These are phyloP conservation scores for Oryctes rhinoceros DNA, from an alignment of 1,140 invertebrate species.

Conservation along the genomic window DNA sequence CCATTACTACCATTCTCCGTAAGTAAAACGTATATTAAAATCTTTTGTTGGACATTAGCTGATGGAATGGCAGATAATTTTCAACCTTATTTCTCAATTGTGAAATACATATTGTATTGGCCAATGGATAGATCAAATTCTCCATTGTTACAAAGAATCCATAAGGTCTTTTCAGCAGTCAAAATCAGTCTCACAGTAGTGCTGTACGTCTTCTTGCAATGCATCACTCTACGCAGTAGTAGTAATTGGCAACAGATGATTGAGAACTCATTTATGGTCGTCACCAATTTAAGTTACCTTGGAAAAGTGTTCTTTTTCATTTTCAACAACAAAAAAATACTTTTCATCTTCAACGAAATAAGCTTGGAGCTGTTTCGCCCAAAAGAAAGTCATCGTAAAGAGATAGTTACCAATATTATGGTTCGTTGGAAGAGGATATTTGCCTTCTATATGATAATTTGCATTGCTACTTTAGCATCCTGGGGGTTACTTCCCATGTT, in stretches of 20 bases:
- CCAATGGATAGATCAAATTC: neutral
- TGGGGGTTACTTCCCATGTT: slow-evolving; percentile 2
- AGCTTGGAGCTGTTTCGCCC: neutral
- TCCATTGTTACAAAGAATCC: neutral
- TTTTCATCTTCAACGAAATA: neutral
- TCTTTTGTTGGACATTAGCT: neutral
- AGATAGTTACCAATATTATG: slow-evolving; percentile 16
- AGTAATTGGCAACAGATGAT: neutral
- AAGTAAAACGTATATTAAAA: too few species aligned
- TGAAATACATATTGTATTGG: neutral
- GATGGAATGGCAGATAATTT: neutral
- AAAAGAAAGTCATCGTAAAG: neutral
- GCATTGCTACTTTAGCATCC: neutral
- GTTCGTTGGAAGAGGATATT: neutral
- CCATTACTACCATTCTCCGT: too few species aligned
- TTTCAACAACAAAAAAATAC: neutral
- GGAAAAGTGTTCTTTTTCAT: slow-evolving; percentile 11
- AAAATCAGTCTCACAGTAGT: neutral
- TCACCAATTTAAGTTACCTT: slow-evolving; percentile 2
- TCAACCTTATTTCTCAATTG: neutral
- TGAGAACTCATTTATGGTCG: neutral
- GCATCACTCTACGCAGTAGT: neutral
- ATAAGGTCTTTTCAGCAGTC: neutral
- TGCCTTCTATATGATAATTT: neutral
- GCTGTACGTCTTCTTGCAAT: neutral